These are phyloP conservation scores for Mustela lutreola DNA, from an alignment of 2,113 vertebrate genomes.

Conservation along the genomic window DNA sequence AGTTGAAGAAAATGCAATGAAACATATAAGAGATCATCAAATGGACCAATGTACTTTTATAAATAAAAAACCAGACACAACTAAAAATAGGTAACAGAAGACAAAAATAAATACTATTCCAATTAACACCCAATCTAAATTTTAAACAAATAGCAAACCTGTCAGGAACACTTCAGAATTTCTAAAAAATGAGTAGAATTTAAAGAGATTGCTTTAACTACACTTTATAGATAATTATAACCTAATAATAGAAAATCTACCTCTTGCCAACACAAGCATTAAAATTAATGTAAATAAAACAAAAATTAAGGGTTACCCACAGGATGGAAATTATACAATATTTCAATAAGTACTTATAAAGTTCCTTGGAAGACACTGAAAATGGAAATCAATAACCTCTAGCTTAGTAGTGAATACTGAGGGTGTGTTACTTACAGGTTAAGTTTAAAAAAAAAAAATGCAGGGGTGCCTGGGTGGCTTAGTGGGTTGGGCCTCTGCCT, in stretches of 20 bases:
- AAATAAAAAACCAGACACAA: constrained; percentile 7
- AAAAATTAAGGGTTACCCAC: background rate
- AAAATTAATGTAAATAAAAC: constrained; percentile 47
- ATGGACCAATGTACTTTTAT: background rate
- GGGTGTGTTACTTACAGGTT: background rate
- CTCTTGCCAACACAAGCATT: background rate
- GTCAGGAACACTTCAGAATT: background rate
- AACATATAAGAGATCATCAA: background rate
- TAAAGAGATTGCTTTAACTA: background rate
- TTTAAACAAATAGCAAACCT: background rate
- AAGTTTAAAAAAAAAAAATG: background rate
- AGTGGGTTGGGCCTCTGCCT: no score
- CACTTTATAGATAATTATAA: constrained; percentile 4
- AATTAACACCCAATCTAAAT: background rate
- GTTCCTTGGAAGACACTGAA: background rate
- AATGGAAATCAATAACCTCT: background rate
- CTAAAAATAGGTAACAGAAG: background rate
- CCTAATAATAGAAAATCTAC: background rate
- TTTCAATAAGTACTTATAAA: background rate
- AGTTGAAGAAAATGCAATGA: background rate
- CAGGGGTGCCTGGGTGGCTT: no score
- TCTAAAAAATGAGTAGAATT: constrained; percentile 46
- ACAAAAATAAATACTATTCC: background rate
- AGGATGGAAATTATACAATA: background rate
- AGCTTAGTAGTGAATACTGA: background rate